Evolutionary conservation across 2,797 vertebrate species (phyloP).

Genomic region (Vipera latastei): DNA sequence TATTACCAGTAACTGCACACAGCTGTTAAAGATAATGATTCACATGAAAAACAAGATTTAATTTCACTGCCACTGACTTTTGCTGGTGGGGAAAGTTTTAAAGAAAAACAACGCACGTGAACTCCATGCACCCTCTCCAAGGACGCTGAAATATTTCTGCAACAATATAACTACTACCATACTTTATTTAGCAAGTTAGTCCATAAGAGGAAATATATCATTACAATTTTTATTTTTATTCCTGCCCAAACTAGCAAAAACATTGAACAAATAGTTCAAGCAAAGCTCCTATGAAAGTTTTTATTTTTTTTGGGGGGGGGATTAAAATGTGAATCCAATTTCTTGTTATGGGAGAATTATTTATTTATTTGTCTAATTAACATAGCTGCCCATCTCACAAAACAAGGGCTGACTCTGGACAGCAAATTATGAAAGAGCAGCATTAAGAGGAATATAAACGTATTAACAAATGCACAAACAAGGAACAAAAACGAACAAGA

Average conservation of each 20-base stretch:
- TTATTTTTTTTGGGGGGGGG: too few relatives aligned
- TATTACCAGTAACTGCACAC: neutral
- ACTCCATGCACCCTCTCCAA: neutral
- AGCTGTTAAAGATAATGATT: constrained; percentile 2
- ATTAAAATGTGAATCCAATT: neutral
- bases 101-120: neutral
- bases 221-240: neutral
- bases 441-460: neutral
- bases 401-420: neutral
- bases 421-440: neutral
- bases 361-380: neutral
- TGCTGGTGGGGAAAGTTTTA: neutral
- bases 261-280: neutral
- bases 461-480: neutral
- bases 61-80: constrained; percentile 3
- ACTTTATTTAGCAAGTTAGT: neutral
- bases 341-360: neutral
- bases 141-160: neutral
- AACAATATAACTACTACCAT: neutral
- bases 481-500: neutral
- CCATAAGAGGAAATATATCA: neutral
- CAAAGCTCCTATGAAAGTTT: neutral
- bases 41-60: neutral
- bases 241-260: neutral
- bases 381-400: neutral